Percentiles rank a stretch among this genome's conserved stretches.
Evolutionary conservation across 2,888 invertebrate genomes (phyloP).

Genomic region (Encarsia formosa): DNA sequence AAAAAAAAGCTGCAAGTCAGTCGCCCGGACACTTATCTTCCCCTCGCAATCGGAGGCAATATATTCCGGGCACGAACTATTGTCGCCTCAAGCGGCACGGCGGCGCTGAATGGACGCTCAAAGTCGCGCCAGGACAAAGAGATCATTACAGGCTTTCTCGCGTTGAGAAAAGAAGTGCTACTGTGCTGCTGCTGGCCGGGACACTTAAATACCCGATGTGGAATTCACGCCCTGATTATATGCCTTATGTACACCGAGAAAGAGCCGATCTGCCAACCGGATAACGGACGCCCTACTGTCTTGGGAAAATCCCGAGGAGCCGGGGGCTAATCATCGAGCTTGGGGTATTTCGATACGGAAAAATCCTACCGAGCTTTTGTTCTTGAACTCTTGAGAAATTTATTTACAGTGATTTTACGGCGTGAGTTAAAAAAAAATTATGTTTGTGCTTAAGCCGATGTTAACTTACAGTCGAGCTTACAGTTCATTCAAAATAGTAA

Average conservation of each 20-base stretch:
- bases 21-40: constrained; percentile 43
- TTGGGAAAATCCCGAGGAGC: no score
- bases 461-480: no score
- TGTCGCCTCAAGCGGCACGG: constrained; percentile 41
- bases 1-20: constrained; percentile 2
- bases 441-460: no score
- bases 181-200: constrained; percentile 29
- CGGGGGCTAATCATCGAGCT: no score
- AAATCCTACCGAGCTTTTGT: no score
- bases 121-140: constrained; percentile 46
- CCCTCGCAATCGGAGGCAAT: constrained; percentile 44
- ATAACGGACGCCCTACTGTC: constrained; percentile 27
- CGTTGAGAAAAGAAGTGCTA: constrained; percentile 38
- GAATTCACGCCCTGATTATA: constrained; percentile 47
- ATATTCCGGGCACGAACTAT: constrained; percentile 46
- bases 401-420: no score
- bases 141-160: constrained; percentile 48
- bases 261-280: constrained; percentile 27
- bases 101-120: constrained; percentile 43
- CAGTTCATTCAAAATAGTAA: no score
- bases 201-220: constrained; percentile 47
- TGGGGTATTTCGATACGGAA: no score
- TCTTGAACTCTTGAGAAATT: no score
- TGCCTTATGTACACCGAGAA: constrained; percentile 28
- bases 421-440: no score